Conservation (phyloP, 2,797 vertebrate genomes). For the Crotalus adamanteus region DNA sequence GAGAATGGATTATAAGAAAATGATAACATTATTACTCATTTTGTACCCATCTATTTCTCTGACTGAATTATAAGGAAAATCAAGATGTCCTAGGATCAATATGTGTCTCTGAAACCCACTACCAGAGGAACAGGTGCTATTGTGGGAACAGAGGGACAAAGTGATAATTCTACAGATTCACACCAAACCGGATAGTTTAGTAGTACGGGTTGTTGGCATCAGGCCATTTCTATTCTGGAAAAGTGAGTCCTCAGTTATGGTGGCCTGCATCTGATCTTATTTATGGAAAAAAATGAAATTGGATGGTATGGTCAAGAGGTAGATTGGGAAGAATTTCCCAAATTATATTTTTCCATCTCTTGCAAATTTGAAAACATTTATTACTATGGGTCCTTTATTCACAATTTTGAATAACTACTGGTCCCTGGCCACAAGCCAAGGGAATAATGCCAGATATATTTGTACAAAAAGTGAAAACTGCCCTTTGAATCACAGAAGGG, state of each 20-base stretch:
- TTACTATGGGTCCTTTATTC: constrained; percentile 18
- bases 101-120: neutral
- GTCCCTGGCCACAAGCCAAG: neutral
- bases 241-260: neutral
- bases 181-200: neutral
- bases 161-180: neutral
- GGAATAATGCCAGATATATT: constrained; percentile 29
- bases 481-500: neutral
- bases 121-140: neutral
- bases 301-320: neutral
- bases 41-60: neutral
- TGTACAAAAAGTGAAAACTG: constrained; percentile 17
- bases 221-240: neutral
- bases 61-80: neutral
- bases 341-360: neutral
- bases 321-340: neutral
- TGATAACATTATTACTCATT: neutral
- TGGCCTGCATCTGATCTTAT: neutral
- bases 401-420: constrained; percentile 35
- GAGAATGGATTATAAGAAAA: neutral
- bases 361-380: fast-evolving
- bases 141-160: neutral
- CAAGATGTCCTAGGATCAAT: neutral
- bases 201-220: neutral
- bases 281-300: neutral